phyloP scores from a whole-genome alignment of 2,113 vertebrate species.

The Spermophilus dauricus region DNA sequence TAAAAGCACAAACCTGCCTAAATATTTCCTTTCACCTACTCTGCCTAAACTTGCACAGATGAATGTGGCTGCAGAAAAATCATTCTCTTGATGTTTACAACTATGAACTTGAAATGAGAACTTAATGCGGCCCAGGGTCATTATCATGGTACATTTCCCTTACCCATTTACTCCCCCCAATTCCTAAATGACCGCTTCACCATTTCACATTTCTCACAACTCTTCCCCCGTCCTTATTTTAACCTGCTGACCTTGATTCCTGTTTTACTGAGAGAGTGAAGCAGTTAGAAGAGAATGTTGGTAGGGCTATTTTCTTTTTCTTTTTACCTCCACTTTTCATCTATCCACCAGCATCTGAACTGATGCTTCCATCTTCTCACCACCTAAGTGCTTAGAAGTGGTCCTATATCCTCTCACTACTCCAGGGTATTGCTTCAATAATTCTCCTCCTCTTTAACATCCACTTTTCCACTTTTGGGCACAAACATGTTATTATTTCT shows the following conservation, averaged over 20 bases:
- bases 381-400: not conserved
- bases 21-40: not conserved
- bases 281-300: not conserved
- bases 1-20: not conserved
- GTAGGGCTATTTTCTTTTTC: not conserved
- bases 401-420: not conserved
- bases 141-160: not conserved
- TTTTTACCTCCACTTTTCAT: not conserved
- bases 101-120: constrained; percentile 16
- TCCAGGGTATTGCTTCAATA: not conserved
- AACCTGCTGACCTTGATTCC: constrained; percentile 20
- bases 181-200: not conserved
- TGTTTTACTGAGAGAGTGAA: not conserved
- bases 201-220: not conserved
- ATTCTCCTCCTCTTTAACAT: not conserved
- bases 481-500: not conserved
- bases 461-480: not conserved
- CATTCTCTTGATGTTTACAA: not conserved
- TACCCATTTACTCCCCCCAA: not conserved
- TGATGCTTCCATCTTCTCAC: not conserved
- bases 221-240: not conserved
- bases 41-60: not conserved
- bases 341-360: rapidly evolving
- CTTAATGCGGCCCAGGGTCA: not conserved
- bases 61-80: constrained; percentile 16